Base-by-base conservation (phyloP, 2,888 invertebrate species). In the Hemithea aestivaria region DNA sequence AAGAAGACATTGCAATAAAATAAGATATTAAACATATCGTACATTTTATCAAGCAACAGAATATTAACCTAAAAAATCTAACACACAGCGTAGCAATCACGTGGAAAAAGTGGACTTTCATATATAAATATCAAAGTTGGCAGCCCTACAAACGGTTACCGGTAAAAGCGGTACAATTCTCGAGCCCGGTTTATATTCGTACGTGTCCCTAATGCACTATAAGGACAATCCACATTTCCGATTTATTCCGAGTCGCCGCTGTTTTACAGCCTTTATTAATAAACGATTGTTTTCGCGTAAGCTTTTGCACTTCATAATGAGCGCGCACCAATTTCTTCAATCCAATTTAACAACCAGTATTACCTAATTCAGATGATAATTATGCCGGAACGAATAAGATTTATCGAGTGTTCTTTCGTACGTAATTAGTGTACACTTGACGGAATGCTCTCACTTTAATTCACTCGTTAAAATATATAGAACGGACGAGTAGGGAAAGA, bases 271-370 rank as follows among this genome's bases (percentile, higher is more conserved):
- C 50, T 66, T 68, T 73, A 76, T 78, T 78, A 81, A 77, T 72
- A 74, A 72, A 64, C 67, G 62, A 79, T 80, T 76, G 79, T 79
- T 68, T 75, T 75, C 76, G 79, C 69, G 79, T 79, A 82, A 79
- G 67, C 69, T 79, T 79, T 82, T 81, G 81, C 84, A 83, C 84
- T 81, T 77, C 71, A 75, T 82, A 66, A 51, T 62, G 73, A 77
- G 74, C 73, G 71, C 70, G 69, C 62, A 65, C 77, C 51, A 62
- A 66, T 65, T 60, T 70, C 65, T 62, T 67, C 49, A 40, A 58
- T 53, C 50, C 58, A 57, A 63, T 66, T 75, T 73, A 62, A 12
- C 60, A 63, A 75, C 76, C 69, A 45, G 80, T 73, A 73, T 69
- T 48, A 59, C 78, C 76, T 81, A 81, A 82, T 77, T 76, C 54